phyloP scores from a whole-genome alignment of 2,113 vertebrate genomes.

The Eudyptes chrysolophus region DNA sequence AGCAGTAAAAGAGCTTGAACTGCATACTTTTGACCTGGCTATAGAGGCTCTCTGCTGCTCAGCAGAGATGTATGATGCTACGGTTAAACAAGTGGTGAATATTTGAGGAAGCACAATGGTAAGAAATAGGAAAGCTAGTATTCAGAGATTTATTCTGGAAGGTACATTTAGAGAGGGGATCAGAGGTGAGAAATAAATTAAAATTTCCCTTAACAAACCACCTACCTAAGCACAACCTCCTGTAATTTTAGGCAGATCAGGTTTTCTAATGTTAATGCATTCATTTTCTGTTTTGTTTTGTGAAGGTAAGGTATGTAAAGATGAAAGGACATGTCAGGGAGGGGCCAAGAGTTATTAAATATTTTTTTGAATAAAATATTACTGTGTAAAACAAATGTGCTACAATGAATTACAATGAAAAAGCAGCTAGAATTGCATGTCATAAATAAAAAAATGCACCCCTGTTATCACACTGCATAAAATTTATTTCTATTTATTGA shows the following conservation, averaged over 20 bases:
- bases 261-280: neutral
- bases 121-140: neutral
- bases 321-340: neutral
- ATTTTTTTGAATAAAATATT: neutral
- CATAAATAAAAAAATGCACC: neutral
- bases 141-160: neutral
- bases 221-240: neutral
- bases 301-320: neutral
- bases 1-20: neutral
- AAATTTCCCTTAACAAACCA: neutral
- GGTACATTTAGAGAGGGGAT: neutral
- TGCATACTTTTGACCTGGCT: neutral
- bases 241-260: neutral
- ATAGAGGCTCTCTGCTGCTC: neutral
- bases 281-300: neutral
- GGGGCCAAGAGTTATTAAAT: accelerated
- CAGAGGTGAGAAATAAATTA: neutral
- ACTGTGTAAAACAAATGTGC: neutral
- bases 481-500: neutral
- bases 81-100: accelerated
- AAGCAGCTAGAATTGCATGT: neutral
- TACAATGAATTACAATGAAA: neutral
- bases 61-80: neutral
- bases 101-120: neutral
- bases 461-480: neutral